Evolutionary conservation across 2,888 invertebrate genomes (phyloP).

Genomic region (Sminthurides aquaticus): DNA sequence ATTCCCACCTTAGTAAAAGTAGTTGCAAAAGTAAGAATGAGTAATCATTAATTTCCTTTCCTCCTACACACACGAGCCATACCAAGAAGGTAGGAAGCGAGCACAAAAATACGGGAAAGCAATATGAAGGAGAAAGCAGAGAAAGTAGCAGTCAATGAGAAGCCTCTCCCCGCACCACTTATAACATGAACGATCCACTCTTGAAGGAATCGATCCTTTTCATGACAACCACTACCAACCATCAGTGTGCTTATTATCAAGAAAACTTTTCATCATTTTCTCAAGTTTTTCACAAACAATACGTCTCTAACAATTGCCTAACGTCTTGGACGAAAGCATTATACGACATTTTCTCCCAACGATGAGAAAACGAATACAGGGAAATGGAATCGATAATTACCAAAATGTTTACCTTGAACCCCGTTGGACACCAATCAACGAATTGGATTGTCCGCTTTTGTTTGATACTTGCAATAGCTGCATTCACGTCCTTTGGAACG

Average conservation of each 20-base stretch:
- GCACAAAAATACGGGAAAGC: too few relatives aligned
- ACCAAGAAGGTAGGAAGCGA: too few relatives aligned
- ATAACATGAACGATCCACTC: background rate
- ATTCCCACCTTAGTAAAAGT: constrained; percentile 57
- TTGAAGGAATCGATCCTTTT: background rate
- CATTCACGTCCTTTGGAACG: constrained; percentile 65
- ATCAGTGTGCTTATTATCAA: too few relatives aligned
- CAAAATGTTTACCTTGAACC: constrained; percentile 47
- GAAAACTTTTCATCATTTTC: too few relatives aligned
- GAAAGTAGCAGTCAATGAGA: too few relatives aligned
- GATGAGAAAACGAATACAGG: background rate
- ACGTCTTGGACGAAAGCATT: background rate
- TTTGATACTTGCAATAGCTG: constrained; percentile 63
- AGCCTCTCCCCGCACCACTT: background rate
- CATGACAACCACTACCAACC: too few relatives aligned
- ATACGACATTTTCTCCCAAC: background rate
- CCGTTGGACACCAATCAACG: constrained; percentile 54
- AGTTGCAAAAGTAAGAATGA: background rate
- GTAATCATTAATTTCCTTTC: constrained; percentile 1
- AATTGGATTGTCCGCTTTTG: constrained; percentile 54
- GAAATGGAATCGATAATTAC: too few relatives aligned
- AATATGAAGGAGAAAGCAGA: background rate
- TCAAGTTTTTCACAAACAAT: too few relatives aligned
- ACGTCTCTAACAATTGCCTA: background rate
- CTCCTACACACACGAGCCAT: background rate